Conservation (phyloP, 2,797 vertebrate genomes). For the Luscinia luscinia region DNA sequence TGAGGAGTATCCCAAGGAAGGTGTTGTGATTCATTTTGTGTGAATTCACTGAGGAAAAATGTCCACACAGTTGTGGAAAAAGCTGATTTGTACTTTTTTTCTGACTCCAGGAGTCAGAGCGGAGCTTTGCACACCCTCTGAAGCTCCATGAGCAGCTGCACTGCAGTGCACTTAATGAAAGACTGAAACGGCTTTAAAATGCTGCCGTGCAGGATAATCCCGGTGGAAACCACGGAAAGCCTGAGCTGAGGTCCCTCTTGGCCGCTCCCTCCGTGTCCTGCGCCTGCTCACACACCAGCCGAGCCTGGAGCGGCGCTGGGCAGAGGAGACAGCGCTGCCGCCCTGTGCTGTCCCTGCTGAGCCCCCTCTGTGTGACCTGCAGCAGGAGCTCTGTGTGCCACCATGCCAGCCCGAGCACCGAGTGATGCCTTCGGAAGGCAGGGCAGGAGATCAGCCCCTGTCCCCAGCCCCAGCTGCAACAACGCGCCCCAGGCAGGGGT, state of each 20-base stretch:
- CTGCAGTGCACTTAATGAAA: neutral
- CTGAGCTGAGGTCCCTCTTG: neutral
- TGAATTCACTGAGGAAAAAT: neutral
- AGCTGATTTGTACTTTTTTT: neutral
- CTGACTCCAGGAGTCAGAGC: neutral
- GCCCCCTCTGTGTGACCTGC: neutral
- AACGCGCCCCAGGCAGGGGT: fast-evolving
- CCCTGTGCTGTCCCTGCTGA: fast-evolving
- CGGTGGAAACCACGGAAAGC: neutral
- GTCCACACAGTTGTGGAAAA: neutral
- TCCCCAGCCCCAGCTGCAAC: neutral
- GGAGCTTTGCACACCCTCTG: neutral
- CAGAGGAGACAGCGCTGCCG: fast-evolving
- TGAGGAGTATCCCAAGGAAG: neutral
- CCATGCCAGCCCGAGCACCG: fast-evolving
- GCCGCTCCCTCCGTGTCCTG: fast-evolving
- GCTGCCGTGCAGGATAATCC: neutral
- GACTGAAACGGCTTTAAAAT: neutral
- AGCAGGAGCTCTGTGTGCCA: neutral
- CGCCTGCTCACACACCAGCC: fast-evolving
- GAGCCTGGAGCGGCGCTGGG: fast-evolving
- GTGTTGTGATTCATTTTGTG: fast-evolving
- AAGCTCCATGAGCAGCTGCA: neutral
- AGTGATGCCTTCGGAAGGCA: fast-evolving
- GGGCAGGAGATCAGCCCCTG: neutral